Conservation (phyloP, 2,797 vertebrate species). For the Hemibagrus guttatus region DNA sequence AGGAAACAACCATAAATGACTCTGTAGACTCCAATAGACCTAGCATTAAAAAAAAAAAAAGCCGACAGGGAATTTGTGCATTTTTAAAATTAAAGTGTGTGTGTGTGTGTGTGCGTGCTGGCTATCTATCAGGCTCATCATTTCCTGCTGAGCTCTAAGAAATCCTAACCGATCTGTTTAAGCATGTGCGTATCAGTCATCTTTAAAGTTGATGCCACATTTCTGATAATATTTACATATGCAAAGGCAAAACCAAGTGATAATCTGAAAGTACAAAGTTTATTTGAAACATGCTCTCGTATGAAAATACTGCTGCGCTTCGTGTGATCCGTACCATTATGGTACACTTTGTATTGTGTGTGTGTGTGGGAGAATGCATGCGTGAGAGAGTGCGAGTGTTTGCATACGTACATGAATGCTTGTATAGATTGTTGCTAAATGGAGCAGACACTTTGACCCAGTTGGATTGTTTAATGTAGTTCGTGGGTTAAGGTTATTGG, state of each 20-base stretch:
- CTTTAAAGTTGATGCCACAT: background rate
- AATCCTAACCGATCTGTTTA: background rate
- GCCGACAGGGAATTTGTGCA: background rate
- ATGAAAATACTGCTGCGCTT: background rate
- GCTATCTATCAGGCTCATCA: background rate
- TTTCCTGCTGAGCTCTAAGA: background rate
- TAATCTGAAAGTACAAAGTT: background rate
- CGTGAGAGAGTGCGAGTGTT: background rate
- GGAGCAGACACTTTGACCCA: background rate
- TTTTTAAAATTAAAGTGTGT: background rate
- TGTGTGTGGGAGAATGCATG: background rate
- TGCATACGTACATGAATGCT: background rate
- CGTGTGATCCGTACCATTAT: background rate
- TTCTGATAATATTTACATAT: background rate
- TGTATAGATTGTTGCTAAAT: background rate
- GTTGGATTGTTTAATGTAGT: background rate
- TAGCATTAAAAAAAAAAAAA: background rate
- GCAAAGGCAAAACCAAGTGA: background rate
- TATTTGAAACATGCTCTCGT: background rate
- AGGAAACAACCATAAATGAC: background rate
- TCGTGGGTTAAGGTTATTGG: background rate
- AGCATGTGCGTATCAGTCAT: background rate
- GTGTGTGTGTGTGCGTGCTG: background rate
- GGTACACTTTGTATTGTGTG: background rate
- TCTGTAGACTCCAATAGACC: background rate